These are phyloP conservation scores for Zophobas morio DNA, from an alignment of 1,140 invertebrate genomes.

Conservation along the genomic window DNA sequence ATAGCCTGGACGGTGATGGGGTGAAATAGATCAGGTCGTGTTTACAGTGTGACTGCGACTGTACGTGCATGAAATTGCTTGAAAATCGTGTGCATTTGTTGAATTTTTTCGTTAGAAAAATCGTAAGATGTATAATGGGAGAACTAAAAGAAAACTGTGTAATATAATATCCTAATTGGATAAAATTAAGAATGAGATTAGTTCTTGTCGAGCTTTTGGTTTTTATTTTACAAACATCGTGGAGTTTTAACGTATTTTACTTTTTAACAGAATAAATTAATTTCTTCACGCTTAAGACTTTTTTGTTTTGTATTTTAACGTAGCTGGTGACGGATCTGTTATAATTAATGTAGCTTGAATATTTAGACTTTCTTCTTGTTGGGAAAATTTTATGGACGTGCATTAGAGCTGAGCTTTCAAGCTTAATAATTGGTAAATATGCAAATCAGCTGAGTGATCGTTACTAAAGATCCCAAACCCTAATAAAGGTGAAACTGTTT, in stretches of 20 bases:
- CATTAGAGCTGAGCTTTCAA: not conserved
- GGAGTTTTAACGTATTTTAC: too few species aligned
- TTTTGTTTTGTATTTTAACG: too few species aligned
- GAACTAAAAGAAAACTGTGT: not conserved
- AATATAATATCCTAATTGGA: not conserved
- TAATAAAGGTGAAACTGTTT: slow-evolving; percentile 1
- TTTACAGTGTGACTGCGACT: slow-evolving; percentile 16
- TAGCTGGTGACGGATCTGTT: too few species aligned
- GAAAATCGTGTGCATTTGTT: slow-evolving; percentile 3
- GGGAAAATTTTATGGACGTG: not conserved
- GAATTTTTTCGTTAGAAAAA: too few species aligned
- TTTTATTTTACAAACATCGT: too few species aligned
- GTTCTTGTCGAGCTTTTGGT: too few species aligned
- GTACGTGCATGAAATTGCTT: slow-evolving; percentile 6
- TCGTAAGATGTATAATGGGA: not conserved
- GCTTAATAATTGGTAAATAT: not conserved
- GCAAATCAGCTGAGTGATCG: not conserved
- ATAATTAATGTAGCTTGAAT: not conserved
- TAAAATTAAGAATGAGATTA: not conserved
- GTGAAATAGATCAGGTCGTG: slow-evolving; percentile 26
- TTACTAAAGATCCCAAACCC: not conserved
- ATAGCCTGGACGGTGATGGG: slow-evolving; percentile 31
- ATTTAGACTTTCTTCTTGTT: not conserved
- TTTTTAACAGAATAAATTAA: too few species aligned
- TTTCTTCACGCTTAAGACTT: too few species aligned